These are phyloP conservation scores for Timandra comae DNA, from an alignment of 2,888 invertebrate species.

Conservation along the genomic window DNA sequence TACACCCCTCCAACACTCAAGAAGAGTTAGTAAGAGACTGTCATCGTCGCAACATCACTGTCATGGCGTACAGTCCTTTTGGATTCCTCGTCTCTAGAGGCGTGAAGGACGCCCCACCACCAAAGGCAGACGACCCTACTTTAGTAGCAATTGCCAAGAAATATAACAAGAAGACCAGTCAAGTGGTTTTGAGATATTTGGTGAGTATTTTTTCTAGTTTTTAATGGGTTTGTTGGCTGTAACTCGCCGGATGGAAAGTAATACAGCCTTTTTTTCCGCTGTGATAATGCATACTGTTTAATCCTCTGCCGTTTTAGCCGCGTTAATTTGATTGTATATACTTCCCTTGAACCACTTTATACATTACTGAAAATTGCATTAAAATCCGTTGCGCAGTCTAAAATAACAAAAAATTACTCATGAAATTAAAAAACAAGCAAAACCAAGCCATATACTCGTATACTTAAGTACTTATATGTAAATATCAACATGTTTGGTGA, in stretches of 20 bases:
- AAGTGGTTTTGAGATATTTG: slow-evolving; percentile 80
- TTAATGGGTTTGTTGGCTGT: neutral
- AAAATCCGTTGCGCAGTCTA: no score
- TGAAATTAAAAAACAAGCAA: no score
- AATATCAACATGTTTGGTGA: no score
- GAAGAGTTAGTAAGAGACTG: slow-evolving; percentile 81
- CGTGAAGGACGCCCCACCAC: slow-evolving; percentile 37
- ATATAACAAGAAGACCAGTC: slow-evolving; percentile 79
- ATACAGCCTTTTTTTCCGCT: neutral
- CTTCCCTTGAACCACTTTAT: no score
- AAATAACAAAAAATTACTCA: no score
- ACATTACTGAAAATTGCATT: neutral
- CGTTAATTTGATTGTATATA: no score
- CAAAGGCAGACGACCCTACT: slow-evolving; percentile 71
- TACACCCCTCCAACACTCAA: slow-evolving; percentile 82
- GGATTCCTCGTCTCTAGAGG: slow-evolving; percentile 38
- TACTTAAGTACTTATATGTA: no score
- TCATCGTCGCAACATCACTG: slow-evolving; percentile 77
- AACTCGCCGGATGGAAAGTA: neutral
- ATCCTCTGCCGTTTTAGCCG: no score
- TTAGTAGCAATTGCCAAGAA: slow-evolving; percentile 76
- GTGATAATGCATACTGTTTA: neutral
- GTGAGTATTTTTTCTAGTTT: slow-evolving; percentile 59
- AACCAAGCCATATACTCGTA: no score
- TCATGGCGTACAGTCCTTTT: slow-evolving; percentile 81